Conservation (phyloP, 2,888 invertebrate species). For the Euplexia lucipara region DNA sequence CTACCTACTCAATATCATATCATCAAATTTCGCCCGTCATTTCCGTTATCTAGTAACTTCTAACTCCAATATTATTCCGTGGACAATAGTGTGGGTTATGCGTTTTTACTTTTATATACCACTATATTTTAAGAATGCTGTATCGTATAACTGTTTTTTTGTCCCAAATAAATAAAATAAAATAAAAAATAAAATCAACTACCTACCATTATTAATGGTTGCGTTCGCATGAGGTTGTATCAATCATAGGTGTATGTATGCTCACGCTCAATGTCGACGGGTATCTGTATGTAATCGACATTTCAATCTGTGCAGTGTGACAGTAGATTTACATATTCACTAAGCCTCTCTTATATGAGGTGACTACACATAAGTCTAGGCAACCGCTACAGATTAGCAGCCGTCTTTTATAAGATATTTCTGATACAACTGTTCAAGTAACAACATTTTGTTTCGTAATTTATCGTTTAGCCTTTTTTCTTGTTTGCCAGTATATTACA, state of each 20-base stretch:
- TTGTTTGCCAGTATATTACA: no score
- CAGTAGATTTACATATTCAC: constrained; percentile 58
- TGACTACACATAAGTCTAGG: constrained; percentile 25
- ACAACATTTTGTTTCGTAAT: neutral
- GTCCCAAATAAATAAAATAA: no score
- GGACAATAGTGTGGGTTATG: no score
- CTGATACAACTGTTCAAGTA: neutral
- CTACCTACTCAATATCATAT: no score
- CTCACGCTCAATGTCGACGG: constrained; percentile 58
- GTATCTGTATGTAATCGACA: constrained; percentile 50
- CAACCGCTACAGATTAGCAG: neutral
- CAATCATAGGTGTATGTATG: constrained; percentile 34
- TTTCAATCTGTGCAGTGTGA: constrained; percentile 63
- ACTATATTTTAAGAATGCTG: no score
- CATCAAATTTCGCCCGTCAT: no score
- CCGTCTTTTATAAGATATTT: neutral
- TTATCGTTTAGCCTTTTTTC: neutral
- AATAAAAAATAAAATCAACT: no score
- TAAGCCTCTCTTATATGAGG: constrained; percentile 47
- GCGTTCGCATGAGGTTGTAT: constrained; percentile 25
- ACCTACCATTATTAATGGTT: constrained; percentile 42
- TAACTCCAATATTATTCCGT: no score
- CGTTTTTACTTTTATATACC: no score
- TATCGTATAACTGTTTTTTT: no score
- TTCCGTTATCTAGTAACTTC: no score